Conservation (phyloP, 1,140 invertebrate genomes). For the Bombus ignitus region DNA sequence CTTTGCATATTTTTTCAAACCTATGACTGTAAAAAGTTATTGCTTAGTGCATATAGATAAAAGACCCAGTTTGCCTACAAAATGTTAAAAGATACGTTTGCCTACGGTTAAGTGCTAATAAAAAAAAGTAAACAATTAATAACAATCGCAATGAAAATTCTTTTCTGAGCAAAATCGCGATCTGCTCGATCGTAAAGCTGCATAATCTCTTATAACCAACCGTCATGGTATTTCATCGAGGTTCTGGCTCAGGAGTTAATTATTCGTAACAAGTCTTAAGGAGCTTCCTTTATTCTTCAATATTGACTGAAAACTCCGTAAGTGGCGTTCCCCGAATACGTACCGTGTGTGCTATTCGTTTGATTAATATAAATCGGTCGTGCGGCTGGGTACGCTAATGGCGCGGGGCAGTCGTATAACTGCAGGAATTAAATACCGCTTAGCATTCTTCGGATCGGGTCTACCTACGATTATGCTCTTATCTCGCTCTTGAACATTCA, state of each 20-base stretch:
- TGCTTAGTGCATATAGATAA: neutral
- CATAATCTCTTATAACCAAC: neutral
- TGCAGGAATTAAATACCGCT: conserved; percentile 66
- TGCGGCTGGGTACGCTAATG: conserved; percentile 48
- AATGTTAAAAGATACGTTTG: neutral
- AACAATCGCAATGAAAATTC: neutral
- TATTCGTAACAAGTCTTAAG: conserved; percentile 53
- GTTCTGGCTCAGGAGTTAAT: conserved; percentile 42
- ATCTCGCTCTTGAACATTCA: conserved; percentile 56
- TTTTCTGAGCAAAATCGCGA: neutral
- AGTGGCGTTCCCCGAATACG: conserved; percentile 43
- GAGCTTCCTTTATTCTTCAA: conserved; percentile 48
- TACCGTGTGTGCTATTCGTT: conserved; percentile 19
- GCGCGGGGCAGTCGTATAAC: conserved; percentile 63
- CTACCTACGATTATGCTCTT: conserved; percentile 61
- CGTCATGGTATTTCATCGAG: neutral
- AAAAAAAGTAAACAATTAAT: neutral
- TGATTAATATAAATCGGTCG: conserved; percentile 68
- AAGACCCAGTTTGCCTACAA: neutral
- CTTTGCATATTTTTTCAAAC: no score
- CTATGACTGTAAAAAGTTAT: no score
- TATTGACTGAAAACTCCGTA: conserved; percentile 3
- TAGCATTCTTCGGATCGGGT: conserved; percentile 58
- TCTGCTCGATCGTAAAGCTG: neutral
- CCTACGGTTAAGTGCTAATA: neutral